These are phyloP conservation scores for Crypturellus undulatus DNA, from an alignment of 2,113 vertebrate species.

Conservation along the genomic window DNA sequence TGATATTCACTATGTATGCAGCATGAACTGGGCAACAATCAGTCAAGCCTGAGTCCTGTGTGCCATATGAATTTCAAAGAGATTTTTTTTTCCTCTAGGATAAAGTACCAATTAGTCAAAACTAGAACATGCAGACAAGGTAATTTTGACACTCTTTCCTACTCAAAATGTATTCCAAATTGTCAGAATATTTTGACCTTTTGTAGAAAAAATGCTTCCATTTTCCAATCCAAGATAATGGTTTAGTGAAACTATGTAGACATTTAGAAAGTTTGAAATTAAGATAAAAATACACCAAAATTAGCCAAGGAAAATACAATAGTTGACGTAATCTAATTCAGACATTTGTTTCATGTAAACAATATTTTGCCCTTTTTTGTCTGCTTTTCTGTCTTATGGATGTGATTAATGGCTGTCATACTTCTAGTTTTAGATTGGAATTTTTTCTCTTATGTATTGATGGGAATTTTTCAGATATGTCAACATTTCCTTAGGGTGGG, in stretches of 20 bases:
- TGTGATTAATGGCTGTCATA: background rate
- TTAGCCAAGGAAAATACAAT: background rate
- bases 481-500: background rate
- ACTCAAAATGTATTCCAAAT: background rate
- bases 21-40: background rate
- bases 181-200: background rate
- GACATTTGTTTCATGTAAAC: background rate
- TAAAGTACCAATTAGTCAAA: background rate
- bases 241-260: background rate
- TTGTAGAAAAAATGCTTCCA: background rate
- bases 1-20: background rate
- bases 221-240: background rate
- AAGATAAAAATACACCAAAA: background rate
- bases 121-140: background rate
- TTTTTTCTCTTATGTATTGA: background rate
- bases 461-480: background rate
- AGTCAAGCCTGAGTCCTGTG: fast-evolving
- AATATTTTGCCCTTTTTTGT: background rate
- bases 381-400: background rate
- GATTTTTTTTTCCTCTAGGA: background rate
- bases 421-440: background rate
- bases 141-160: background rate
- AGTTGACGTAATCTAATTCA: background rate
- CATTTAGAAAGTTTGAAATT: background rate
- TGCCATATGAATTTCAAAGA: fast-evolving